These are phyloP conservation scores for Prosopocoilus inquinatus DNA, from an alignment of 2,888 invertebrate genomes.

Conservation along the genomic window DNA sequence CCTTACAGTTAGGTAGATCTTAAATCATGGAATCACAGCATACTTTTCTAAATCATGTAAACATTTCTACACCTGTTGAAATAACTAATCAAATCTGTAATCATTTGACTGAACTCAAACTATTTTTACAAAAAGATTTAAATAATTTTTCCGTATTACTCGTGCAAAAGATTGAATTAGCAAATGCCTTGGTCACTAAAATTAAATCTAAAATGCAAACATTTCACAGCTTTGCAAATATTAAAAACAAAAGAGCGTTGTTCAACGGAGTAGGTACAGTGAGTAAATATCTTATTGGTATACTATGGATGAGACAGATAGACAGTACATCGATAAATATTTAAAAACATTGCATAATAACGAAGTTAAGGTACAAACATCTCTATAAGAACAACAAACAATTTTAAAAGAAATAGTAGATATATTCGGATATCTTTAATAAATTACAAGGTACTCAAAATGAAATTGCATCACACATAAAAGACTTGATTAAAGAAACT, in stretches of 20 bases:
- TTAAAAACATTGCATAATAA: background rate
- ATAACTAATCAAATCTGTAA: background rate
- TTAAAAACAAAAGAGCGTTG: background rate
- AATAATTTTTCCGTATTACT: background rate
- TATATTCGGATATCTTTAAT: slow-evolving; percentile 2
- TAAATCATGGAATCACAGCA: background rate
- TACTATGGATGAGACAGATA: slow-evolving; percentile 4
- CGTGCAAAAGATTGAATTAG: background rate
- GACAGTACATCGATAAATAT: slow-evolving; percentile 2
- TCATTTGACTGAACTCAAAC: background rate
- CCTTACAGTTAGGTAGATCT: slow-evolving; percentile 2
- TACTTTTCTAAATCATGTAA: slow-evolving; percentile 4
- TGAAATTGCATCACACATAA: slow-evolving; percentile 3
- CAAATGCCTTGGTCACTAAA: background rate
- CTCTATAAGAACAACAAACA: background rate
- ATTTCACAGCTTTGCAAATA: background rate
- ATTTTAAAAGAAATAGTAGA: slow-evolving; percentile 2
- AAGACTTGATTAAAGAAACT: background rate
- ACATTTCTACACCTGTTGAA: background rate
- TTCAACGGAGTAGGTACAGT: background rate
- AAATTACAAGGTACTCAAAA: slow-evolving; percentile 7
- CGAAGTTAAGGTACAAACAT: background rate
- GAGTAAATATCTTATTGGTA: slow-evolving; percentile 5
- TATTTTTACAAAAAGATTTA: background rate
- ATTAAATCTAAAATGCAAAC: background rate